Base-by-base conservation (phyloP, 2,888 invertebrate species). In the Leptinotarsa haldemani region DNA sequence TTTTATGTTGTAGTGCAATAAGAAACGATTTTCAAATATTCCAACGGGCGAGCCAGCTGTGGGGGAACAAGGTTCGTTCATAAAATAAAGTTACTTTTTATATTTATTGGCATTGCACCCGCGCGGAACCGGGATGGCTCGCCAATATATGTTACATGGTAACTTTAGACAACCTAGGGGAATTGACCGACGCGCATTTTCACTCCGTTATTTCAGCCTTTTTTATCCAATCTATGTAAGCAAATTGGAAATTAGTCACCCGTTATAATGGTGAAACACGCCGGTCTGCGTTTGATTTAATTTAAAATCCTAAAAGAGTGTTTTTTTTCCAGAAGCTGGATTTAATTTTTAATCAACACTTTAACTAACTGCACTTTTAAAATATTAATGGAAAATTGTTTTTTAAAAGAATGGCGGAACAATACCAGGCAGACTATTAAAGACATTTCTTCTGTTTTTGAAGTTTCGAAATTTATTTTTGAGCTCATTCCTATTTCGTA, bases 201-300 rank as follows among this genome's bases (percentile, higher is more conserved):
- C 77, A 79, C 77, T 79, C 74, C 70, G 77, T 80, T 80, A 80
- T 80, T 79, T 80, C 79, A 73, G 77, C 77, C 79, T 73, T 82
- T 82, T 79, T 78, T 74, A 74, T 75, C 61, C 78, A 79, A 80
- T 83, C 80, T 80, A 81, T 81, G 80, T 82, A 80, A 83, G 82
- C 81, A 81, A 83, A 81, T 81, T 81, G 81, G 73, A 80, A 82
- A 81, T 82, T 81, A 82, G 80, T 81, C 81, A 81, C 77, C 81
- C 80, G 80, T 82, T 80, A 81, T 81, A 80, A 80, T 78, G 79
- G 79, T 79, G 78, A 75, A 77, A 76, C 79, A 78, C 73, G 80
- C 78, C 74, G 74, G 77, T 75, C 80, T 80, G 81, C 77, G 71
- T 82, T 81, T 81, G 81, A 82, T 82, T 79, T 80, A 80, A 80